Evolutionary conservation across 23 tunicate species (phyloP).

Genomic region (Trididemnum miniatum): DNA sequence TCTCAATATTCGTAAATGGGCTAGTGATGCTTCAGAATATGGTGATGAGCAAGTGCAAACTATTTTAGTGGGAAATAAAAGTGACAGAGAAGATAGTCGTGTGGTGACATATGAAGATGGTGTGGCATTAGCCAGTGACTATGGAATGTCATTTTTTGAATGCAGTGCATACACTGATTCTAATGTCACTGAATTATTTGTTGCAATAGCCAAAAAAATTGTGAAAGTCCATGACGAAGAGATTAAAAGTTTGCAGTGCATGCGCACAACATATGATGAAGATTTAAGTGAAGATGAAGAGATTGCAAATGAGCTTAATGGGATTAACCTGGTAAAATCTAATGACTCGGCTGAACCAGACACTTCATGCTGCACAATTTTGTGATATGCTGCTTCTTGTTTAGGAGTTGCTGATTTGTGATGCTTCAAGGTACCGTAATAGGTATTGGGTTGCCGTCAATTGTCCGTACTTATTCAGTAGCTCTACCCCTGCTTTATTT

Average conservation of each 20-base stretch:
- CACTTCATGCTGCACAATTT: conserved; percentile 5
- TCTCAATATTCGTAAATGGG: conserved; percentile 62
- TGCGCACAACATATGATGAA: conserved; percentile 12
- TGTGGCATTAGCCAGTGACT: conserved; percentile 42
- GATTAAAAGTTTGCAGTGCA: not conserved
- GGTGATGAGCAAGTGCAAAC: conserved; percentile 61
- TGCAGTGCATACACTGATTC: conserved; percentile 69
- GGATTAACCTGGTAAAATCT: not conserved
- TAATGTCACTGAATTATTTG: conserved; percentile 59
- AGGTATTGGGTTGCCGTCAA: too few species aligned
- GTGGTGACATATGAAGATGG: conserved; percentile 43
- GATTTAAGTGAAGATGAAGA: conserved; percentile 12
- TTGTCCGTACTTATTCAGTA: too few species aligned
- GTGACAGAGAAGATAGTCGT: conserved; percentile 48
- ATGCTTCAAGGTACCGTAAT: too few species aligned
- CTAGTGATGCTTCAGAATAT: conserved; percentile 57
- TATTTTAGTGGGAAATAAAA: conserved; percentile 51
- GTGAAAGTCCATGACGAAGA: conserved; percentile 40
- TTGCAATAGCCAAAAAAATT: conserved; percentile 24
- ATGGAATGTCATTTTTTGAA: conserved; percentile 65
- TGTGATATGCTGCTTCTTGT: too few species aligned
- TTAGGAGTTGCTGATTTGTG: too few species aligned
- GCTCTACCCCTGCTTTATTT: too few species aligned
- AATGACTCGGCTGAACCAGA: not conserved
- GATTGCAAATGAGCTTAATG: not conserved